Evolutionary conservation across 2,888 invertebrate genomes (phyloP).

Genomic region (Adelognathus sp.): DNA sequence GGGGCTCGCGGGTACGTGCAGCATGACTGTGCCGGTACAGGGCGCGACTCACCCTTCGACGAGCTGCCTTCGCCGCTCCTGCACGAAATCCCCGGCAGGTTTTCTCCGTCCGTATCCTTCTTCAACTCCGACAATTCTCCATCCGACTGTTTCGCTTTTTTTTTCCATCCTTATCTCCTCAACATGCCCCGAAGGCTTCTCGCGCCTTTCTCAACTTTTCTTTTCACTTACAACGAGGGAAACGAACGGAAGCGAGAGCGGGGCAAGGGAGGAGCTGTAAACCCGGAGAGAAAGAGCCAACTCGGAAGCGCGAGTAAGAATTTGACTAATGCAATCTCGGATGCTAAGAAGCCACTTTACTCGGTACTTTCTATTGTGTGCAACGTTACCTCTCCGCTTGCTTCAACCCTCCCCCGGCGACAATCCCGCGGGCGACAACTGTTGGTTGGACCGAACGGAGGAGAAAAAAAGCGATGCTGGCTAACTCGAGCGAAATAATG

Average conservation of each 20-base stretch:
- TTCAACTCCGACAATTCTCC: constrained; percentile 6
- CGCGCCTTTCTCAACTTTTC: constrained; percentile 52
- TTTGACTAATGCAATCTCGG: constrained; percentile 77
- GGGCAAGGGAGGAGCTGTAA: not conserved
- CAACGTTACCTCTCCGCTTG: constrained; percentile 67
- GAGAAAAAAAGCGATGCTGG: not conserved
- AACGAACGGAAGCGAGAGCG: not conserved
- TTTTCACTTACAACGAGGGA: constrained; percentile 49
- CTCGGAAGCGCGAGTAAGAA: constrained; percentile 68
- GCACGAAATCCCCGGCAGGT: constrained; percentile 27
- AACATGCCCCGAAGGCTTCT: constrained; percentile 27
- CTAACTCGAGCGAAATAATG: constrained; percentile 12
- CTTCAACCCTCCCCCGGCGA: constrained; percentile 49
- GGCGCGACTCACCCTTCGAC: constrained; percentile 37
- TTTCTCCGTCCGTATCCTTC: constrained; percentile 35
- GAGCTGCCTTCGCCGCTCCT: constrained; percentile 29
- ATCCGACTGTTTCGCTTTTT: constrained; percentile 22
- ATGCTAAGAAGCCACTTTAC: constrained; percentile 77
- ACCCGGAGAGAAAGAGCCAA: constrained; percentile 23
- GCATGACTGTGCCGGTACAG: constrained; percentile 20
- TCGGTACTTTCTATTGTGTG: constrained; percentile 66
- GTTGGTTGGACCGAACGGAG: not conserved
- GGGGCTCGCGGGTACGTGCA: constrained; percentile 24
- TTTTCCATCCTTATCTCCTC: constrained; percentile 50
- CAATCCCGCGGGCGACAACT: constrained; percentile 22